These are phyloP conservation scores for Phenganax stokvisi DNA, from an alignment of 92 coral and sea anemone genomes.

Conservation along the genomic window DNA sequence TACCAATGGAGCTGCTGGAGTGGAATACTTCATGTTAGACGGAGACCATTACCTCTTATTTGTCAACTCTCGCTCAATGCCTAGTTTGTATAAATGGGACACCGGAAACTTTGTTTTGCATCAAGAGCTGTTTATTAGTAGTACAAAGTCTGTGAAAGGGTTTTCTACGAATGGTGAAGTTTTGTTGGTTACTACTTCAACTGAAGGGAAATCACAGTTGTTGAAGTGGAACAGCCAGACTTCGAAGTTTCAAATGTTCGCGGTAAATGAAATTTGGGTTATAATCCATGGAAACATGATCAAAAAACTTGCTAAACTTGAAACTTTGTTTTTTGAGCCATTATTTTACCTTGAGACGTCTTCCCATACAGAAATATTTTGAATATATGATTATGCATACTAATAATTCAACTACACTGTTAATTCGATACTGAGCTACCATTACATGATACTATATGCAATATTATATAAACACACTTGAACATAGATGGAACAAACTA, in stretches of 20 bases:
- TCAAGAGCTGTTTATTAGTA: slow-evolving; percentile 51
- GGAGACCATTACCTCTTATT: slow-evolving; percentile 72
- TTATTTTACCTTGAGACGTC: too few relatives aligned
- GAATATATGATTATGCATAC: not conserved
- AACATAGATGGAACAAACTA: too few relatives aligned
- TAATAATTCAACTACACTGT: too few relatives aligned
- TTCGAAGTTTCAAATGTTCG: slow-evolving; percentile 8
- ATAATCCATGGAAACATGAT: not conserved
- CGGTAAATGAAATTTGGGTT: slow-evolving; percentile 6
- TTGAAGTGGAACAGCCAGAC: slow-evolving; percentile 7
- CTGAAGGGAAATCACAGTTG: slow-evolving; percentile 3
- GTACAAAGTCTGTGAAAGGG: slow-evolving; percentile 55
- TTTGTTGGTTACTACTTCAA: slow-evolving; percentile 2
- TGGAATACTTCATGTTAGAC: slow-evolving; percentile 63
- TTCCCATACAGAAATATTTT: too few relatives aligned
- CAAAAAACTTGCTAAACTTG: not conserved
- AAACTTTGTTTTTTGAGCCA: too few relatives aligned
- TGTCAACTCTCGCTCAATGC: slow-evolving; percentile 61
- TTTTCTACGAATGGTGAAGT: slow-evolving; percentile 45
- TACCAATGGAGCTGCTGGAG: slow-evolving; percentile 79
- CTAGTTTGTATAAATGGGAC: slow-evolving; percentile 59
- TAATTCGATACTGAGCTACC: not conserved
- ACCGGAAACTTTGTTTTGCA: slow-evolving; percentile 38
- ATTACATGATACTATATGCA: not conserved
- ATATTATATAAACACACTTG: not conserved